phyloP scores from a whole-genome alignment of 1,140 invertebrate genomes.

The Lepeophtheirus salmonis region DNA sequence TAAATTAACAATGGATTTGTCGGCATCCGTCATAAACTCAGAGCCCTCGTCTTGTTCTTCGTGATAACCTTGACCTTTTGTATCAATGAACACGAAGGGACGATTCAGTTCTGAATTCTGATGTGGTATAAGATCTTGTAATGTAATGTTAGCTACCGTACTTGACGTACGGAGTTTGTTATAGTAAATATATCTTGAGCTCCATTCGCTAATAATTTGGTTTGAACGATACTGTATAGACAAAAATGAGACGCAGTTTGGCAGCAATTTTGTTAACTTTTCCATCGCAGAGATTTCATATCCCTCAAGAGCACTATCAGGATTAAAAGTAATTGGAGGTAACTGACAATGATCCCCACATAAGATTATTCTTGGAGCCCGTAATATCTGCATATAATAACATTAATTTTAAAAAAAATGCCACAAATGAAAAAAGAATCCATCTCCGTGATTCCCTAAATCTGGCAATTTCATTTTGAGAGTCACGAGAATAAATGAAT shows the following conservation, averaged over 20 bases:
- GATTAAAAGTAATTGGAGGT: conserved; percentile 5
- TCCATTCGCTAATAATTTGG: conserved; percentile 3
- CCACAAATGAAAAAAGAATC: not conserved
- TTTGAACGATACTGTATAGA: conserved; percentile 8
- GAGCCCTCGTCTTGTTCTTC: conserved; percentile 3
- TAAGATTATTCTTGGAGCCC: not conserved
- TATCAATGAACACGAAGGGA: not conserved
- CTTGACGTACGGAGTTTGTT: not conserved
- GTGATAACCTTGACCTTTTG: not conserved
- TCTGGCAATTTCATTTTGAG: too few relatives aligned
- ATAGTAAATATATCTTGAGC: not conserved
- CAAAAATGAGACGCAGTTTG: not conserved
- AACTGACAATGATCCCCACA: conserved; percentile 13
- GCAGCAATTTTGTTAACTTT: not conserved
- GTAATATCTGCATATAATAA: too few relatives aligned
- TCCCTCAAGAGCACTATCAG: not conserved
- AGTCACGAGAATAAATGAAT: too few relatives aligned
- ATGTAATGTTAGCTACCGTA: not conserved
- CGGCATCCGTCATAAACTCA: not conserved
- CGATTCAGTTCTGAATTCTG: not conserved
- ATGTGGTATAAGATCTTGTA: not conserved
- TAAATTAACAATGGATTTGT: conserved; percentile 7
- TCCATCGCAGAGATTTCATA: not conserved
- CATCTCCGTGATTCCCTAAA: not conserved
- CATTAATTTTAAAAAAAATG: too few relatives aligned